Evolutionary conservation across 2,113 vertebrate genomes (phyloP).

Genomic region (Campylorhamphus procurvoides): DNA sequence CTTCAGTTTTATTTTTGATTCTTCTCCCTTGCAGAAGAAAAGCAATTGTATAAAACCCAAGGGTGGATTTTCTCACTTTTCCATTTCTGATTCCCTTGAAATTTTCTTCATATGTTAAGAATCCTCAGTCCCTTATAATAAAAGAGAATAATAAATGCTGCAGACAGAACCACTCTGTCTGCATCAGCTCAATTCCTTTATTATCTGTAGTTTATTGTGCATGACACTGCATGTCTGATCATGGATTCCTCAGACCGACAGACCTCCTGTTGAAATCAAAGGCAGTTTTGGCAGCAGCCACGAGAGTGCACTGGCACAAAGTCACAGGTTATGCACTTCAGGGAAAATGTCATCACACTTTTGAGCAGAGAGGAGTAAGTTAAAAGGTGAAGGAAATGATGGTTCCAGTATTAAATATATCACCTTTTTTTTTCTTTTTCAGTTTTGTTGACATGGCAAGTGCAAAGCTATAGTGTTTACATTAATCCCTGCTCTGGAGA

Average conservation of each 20-base stretch:
- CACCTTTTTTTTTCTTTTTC: neutral
- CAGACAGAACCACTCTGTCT: slow-evolving; percentile 39
- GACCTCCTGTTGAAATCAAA: slow-evolving; percentile 5
- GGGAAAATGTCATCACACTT: neutral
- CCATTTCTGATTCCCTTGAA: neutral
- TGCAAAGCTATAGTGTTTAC: neutral
- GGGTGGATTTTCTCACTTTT: neutral
- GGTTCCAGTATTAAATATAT: neutral
- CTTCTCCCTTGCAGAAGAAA: neutral
- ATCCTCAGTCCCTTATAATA: neutral
- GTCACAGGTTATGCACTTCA: neutral
- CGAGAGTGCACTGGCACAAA: neutral
- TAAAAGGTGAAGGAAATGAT: neutral
- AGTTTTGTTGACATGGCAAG: neutral
- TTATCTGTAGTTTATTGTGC: slow-evolving; percentile 28
- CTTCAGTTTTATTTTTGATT: neutral
- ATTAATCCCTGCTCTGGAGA: neutral
- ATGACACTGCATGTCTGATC: slow-evolving; percentile 15
- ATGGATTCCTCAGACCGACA: neutral
- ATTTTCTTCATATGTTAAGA: neutral
- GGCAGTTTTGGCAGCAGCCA: neutral
- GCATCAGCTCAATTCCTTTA: slow-evolving; percentile 38
- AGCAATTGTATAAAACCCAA: neutral
- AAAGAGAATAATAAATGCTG: slow-evolving; percentile 1
- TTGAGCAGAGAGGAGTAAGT: neutral